Evolutionary conservation across 2,113 vertebrate species (phyloP), one percentile per base, ranked within the genome.

Genomic region (Herpailurus yagouaroundi): DNA sequence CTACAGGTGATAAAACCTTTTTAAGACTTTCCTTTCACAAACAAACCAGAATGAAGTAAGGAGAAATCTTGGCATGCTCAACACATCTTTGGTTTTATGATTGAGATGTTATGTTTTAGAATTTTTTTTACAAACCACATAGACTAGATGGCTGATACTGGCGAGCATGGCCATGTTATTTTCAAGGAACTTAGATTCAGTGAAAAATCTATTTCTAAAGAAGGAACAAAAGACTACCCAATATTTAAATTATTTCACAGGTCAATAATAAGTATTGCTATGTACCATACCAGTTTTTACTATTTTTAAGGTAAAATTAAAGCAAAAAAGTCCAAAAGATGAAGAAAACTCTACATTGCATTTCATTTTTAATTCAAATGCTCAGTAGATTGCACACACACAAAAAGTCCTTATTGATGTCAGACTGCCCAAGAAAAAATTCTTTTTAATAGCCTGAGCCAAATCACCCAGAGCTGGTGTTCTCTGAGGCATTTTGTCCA

Each of bases 321-420:
- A 36, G 27, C 29, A 52, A 50, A 74, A 82, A 79, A 4, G 1
- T 38, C 52, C 41, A 18, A 73, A 89, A 81, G 29, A 76, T 81
- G 36, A 87, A 91, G 33, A 6, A n/a, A 95, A 90, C 11, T 90
- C 31, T 84, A 71, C 86, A 87, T 38, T 41, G 29, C 29, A 52
- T 97, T 97, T 87, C 45, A 48, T 74, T 92, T 94, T 90, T 45
- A 90, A 94, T 91, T 95, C 55, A 69, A 80, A 64, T 76, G n/a
- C 41, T 82, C 13, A 11, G 13, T 88, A 48, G 45, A 55, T 83
- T 74, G 60, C 48, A 68, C 19, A 66, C 57, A 57, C 55, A 57
- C 55, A 71, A n/a, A 73, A 73, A 97, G 87, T 87, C 60, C 68
- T 95, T 79, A 77, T 33, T 23, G 25, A 18, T 52, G 38, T 86